Percentiles rank a stretch among this genome's conserved stretches.
Evolutionary conservation across 2,113 vertebrate genomes (phyloP).

Genomic region (Pterocles gutturalis): DNA sequence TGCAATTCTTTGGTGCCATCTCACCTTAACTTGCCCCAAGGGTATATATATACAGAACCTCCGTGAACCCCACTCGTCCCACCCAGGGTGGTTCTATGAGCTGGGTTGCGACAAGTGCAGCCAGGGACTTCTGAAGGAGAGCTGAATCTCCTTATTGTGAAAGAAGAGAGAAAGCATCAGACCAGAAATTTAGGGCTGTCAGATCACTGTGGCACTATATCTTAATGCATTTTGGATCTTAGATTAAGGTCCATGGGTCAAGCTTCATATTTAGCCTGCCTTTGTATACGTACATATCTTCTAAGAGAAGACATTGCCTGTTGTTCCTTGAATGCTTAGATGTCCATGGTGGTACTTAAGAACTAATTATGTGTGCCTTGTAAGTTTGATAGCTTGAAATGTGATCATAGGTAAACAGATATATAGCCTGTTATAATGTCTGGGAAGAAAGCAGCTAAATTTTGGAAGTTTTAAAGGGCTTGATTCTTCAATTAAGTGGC

Average conservation of each 20-base stretch:
- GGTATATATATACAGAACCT: no score
- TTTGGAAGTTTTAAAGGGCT: background rate
- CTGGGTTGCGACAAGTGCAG: background rate
- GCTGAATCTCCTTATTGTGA: background rate
- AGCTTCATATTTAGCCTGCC: background rate
- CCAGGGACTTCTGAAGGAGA: background rate
- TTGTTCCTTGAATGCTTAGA: background rate
- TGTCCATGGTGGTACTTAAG: background rate
- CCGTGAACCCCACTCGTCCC: no score
- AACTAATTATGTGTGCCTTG: background rate
- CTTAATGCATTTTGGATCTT: background rate
- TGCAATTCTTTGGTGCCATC: no score
- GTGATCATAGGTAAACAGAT: accelerated
- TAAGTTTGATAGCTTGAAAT: background rate
- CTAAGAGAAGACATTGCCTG: background rate
- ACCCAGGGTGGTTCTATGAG: no score
- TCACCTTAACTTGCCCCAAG: no score
- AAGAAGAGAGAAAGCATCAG: background rate
- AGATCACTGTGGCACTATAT: background rate
- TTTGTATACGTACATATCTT: background rate
- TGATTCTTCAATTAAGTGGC: background rate
- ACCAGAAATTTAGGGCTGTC: background rate
- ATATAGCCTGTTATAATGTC: accelerated
- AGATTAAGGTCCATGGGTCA: background rate
- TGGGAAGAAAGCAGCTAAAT: background rate